phyloP scores from a whole-genome alignment of 1,140 invertebrate species.

The Anastrepha ludens region DNA sequence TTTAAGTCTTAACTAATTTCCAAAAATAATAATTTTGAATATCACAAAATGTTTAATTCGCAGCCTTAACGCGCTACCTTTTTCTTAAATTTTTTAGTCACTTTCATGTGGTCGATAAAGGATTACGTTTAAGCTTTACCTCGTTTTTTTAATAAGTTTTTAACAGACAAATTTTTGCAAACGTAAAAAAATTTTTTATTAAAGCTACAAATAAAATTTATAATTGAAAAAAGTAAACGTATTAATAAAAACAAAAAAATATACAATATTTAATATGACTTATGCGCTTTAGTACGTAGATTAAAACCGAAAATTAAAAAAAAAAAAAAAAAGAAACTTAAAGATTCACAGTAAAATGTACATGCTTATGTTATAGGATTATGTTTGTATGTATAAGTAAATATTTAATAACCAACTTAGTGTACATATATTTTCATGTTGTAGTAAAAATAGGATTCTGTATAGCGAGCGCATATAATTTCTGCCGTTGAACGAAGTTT shows the following conservation, averaged over 20 bases:
- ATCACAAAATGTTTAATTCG: constrained; percentile 73
- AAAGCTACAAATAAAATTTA: neutral
- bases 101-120: constrained; percentile 6
- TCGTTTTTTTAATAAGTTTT: constrained; percentile 28
- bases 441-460: constrained; percentile 39
- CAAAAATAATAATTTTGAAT: constrained; percentile 66
- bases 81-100: constrained; percentile 37
- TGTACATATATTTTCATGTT: neutral
- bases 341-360: neutral
- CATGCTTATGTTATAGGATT: neutral
- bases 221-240: neutral
- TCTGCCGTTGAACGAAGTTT: neutral
- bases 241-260: neutral
- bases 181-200: neutral
- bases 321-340: neutral
- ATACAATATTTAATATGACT: neutral
- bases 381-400: constrained; percentile 35
- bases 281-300: neutral
- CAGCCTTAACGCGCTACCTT: neutral
- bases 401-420: constrained; percentile 8
- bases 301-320: neutral
- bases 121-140: neutral
- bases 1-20: constrained; percentile 43
- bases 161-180: neutral
- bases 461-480: constrained; percentile 11